phyloP scores from a whole-genome alignment of 2,888 invertebrate genomes.

The Hirudinaria manillensis region DNA sequence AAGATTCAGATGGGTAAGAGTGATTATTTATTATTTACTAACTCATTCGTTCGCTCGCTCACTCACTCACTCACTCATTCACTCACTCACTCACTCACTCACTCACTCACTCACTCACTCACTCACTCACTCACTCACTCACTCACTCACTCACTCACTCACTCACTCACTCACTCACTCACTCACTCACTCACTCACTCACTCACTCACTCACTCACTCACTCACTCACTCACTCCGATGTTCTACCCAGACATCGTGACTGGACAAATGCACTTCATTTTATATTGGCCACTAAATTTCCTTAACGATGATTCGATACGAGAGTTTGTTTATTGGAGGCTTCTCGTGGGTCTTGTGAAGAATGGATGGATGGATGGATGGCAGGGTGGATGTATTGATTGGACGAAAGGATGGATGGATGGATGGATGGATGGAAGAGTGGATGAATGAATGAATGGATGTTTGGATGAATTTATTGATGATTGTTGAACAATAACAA shows the following conservation, averaged over 20 bases:
- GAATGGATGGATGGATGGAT: not conserved
- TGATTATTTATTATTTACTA: not conserved
- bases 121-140: constrained; percentile 33
- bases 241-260: not conserved
- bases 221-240: constrained; percentile 8
- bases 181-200: constrained; percentile 33
- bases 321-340: too few species aligned
- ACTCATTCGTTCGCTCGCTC: constrained; percentile 21
- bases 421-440: not conserved
- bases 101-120: constrained; percentile 32
- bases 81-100: constrained; percentile 22
- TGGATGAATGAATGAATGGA: not conserved
- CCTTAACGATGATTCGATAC: too few species aligned
- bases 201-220: constrained; percentile 34
- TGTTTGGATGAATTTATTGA: not conserved
- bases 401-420: not conserved
- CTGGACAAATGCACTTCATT: too few species aligned
- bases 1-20: constrained; percentile 8
- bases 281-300: too few species aligned
- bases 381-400: not conserved
- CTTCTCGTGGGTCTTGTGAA: too few species aligned
- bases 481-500: not conserved
- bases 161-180: constrained; percentile 34
- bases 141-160: constrained; percentile 34
- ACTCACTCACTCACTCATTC: constrained; percentile 24